Base-by-base conservation (phyloP, 2,113 vertebrate genomes). In the Pipra filicauda region DNA sequence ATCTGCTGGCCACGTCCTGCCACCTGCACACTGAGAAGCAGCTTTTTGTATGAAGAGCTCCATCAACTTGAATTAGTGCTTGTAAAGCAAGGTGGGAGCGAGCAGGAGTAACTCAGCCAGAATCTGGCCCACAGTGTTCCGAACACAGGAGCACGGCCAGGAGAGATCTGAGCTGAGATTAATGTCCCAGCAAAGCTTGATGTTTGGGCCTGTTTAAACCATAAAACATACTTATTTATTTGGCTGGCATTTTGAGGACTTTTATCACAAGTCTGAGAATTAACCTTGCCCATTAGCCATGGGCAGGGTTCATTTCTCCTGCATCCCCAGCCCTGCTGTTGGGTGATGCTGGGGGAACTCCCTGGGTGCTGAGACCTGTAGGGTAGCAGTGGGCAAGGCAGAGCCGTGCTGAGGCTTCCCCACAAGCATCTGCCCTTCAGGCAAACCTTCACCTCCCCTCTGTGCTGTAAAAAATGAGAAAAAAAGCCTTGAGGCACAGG, bases 41-140 rank as follows among this genome's bases (percentile, higher is more conserved):
- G 70, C 49, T 93, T 90, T 81, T 54, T 58, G 89, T 66, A 6
- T 14, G 71, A 94, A 65, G 82, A 76, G 77, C 89, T 94, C 94
- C 94, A 85, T 95, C 88, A 85, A 7, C 73, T 88, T 91, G 93
- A 89, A 88, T 93, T 89, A 91, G 41, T 55, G 72, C 70, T 89
- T 64, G 77, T 55, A n/a, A 64, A 89, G 65, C 19, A 33, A 67
- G 52, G 80, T 11, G 70, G 74, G 87, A 84, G 37, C 0, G 9
- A 89, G 74, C 33, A 61, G 84, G 87, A 62, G 17, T 20, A 58
- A 17, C 87, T 16, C 69, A 58, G 81, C 49, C 89, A 48, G 95
- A n/a, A 73, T 62, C 58, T 9, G 62, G 74, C 87, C 71, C 44
- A 0, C 22, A 22, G 70, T 0, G 0, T 24, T 91, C 43, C 1